These are phyloP conservation scores for Phalacrocorax aristotelis DNA, from an alignment of 2,113 vertebrate genomes.

Conservation along the genomic window DNA sequence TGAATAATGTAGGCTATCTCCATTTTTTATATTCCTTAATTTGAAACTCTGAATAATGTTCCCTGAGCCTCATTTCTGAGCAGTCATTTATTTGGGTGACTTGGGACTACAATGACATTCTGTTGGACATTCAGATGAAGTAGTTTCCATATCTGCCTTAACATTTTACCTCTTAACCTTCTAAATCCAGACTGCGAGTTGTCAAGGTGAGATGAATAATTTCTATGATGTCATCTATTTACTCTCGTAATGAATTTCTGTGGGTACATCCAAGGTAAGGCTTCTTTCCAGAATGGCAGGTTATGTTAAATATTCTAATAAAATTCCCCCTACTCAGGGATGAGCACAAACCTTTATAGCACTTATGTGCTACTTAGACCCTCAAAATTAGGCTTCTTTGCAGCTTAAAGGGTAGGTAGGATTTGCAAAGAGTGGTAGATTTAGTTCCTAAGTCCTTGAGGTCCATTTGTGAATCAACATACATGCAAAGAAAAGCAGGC, in stretches of 20 bases:
- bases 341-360: background rate
- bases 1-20: background rate
- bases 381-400: background rate
- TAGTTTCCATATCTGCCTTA: background rate
- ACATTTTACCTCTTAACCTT: background rate
- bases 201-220: background rate
- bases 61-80: background rate
- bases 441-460: background rate
- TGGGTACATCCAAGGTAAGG: background rate
- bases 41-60: background rate
- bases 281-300: background rate
- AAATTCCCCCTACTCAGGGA: background rate
- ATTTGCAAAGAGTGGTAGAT: background rate
- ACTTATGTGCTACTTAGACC: background rate
- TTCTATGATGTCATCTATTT: background rate
- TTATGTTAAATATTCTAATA: background rate
- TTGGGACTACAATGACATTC: background rate
- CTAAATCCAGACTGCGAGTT: background rate
- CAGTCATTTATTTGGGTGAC: background rate
- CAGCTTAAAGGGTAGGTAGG: background rate
- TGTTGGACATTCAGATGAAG: background rate
- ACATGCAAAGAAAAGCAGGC: background rate
- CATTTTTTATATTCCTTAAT: background rate
- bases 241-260: background rate
- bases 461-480: background rate